A percentile compares a stretch with the other conserved stretches of the same genome.
Evolutionary conservation across 2,113 vertebrate species (phyloP).

Genomic region (Lophura nycthemera): DNA sequence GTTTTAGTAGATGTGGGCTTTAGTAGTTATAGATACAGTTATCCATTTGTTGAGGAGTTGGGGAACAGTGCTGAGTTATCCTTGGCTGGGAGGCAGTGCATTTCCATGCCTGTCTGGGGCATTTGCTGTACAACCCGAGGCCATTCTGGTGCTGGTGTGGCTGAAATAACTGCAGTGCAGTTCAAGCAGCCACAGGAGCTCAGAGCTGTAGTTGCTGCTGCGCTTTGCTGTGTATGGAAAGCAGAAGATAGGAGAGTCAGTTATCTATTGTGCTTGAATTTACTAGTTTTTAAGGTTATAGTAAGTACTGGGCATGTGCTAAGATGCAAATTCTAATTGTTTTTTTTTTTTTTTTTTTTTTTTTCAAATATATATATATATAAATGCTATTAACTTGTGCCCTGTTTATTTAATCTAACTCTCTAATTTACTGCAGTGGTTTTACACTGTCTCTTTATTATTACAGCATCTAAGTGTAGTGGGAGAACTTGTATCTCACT

Average conservation of each 20-base stretch:
- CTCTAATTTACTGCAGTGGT: neutral
- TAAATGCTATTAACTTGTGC: neutral
- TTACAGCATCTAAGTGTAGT: neutral
- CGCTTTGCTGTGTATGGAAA: neutral
- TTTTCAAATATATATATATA: neutral
- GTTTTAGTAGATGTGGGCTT: fast-evolving
- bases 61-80: fast-evolving
- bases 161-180: neutral
- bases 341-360: neutral
- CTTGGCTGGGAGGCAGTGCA: fast-evolving
- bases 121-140: fast-evolving
- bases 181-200: neutral
- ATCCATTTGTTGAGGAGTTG: fast-evolving
- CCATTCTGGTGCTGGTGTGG: fast-evolving
- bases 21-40: fast-evolving
- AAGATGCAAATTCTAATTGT: neutral
- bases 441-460: neutral
- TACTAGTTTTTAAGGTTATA: neutral
- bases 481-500: neutral
- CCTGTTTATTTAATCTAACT: neutral
- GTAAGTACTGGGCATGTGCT: neutral
- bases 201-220: neutral
- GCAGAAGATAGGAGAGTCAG: neutral
- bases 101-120: fast-evolving
- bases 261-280: neutral